These are phyloP conservation scores for Dendroctonus valens DNA, from an alignment of 1,140 invertebrate species.

Conservation along the genomic window DNA sequence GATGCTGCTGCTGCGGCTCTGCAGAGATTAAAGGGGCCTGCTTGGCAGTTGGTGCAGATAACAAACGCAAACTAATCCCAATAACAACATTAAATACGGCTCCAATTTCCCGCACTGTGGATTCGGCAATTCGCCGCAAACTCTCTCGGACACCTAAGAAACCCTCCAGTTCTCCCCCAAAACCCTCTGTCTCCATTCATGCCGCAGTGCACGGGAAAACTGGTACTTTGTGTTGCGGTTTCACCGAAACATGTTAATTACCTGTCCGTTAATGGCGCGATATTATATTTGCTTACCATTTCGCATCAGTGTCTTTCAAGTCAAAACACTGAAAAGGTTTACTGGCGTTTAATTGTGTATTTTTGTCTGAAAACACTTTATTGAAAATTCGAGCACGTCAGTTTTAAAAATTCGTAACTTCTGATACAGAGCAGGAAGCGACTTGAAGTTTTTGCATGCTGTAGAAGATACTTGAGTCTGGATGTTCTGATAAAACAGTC, in stretches of 20 bases:
- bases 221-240: conserved; percentile 24
- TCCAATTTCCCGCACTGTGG: conserved; percentile 53
- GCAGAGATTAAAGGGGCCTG: conserved; percentile 3
- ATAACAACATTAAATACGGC: conserved; percentile 54
- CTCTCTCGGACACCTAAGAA: conserved; percentile 41
- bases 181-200: conserved; percentile 7
- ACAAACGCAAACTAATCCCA: conserved; percentile 49
- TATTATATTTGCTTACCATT: conserved; percentile 7
- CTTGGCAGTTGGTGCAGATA: conserved; percentile 45
- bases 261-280: neutral
- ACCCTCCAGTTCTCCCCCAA: conserved; percentile 31
- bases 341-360: no score
- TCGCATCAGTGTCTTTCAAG: no score
- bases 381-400: no score
- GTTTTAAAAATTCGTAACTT: no score
- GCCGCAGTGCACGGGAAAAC: conserved; percentile 17
- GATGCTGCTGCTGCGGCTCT: conserved; percentile 11
- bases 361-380: no score
- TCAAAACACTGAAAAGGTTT: no score
- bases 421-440: no score
- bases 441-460: no score
- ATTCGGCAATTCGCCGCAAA: conserved; percentile 46
- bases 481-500: no score
- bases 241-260: conserved; percentile 9
- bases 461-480: no score